These are phyloP conservation scores for Pollenia griseotomentosa DNA, from an alignment of 2,888 invertebrate genomes.

Conservation along the genomic window DNA sequence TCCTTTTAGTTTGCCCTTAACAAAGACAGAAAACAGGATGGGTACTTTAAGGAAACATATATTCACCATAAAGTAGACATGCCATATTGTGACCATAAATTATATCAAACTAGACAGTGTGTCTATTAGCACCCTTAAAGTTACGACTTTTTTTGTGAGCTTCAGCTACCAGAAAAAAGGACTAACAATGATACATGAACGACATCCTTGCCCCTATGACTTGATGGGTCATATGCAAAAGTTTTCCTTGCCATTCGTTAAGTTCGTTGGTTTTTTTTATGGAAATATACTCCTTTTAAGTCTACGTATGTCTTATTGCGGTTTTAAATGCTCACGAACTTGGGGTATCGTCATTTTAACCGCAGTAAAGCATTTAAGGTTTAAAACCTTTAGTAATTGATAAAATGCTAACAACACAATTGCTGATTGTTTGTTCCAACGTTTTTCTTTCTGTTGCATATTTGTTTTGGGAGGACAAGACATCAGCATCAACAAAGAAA, in stretches of 20 bases:
- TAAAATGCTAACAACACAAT: constrained; percentile 59
- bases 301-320: constrained; percentile 55
- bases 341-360: constrained; percentile 50
- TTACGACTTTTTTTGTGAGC: constrained; percentile 45
- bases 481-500: constrained; percentile 5
- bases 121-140: constrained; percentile 73
- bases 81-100: constrained; percentile 40
- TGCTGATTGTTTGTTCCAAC: constrained; percentile 57
- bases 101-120: constrained; percentile 24
- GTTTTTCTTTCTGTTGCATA: background rate
- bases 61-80: constrained; percentile 60
- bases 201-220: background rate
- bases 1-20: constrained; percentile 23
- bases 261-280: background rate
- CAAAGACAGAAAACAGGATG: constrained; percentile 17
- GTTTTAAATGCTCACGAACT: constrained; percentile 62
- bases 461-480: background rate
- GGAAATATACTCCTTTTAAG: constrained; percentile 19
- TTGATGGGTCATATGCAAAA: constrained; percentile 31
- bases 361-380: constrained; percentile 48
- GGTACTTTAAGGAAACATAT: background rate
- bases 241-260: constrained; percentile 1
- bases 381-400: constrained; percentile 67
- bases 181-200: constrained; percentile 13
- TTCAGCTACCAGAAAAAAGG: constrained; percentile 11